These are phyloP conservation scores for Mimumesa dahlbomi DNA, from an alignment of 2,888 invertebrate genomes.

Conservation along the genomic window DNA sequence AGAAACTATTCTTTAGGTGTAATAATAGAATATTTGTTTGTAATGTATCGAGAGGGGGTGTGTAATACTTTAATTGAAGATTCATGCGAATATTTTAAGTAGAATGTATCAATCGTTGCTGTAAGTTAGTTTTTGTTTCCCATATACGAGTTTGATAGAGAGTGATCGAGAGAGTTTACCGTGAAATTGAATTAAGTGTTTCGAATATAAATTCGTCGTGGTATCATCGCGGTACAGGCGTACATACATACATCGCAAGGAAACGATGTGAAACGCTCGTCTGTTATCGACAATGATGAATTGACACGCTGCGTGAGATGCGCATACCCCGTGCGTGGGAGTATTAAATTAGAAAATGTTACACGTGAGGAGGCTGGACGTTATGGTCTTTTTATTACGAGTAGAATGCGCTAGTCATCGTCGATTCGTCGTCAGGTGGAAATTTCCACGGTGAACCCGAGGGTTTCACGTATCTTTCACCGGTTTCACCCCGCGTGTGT, in stretches of 20 bases:
- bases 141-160: not conserved
- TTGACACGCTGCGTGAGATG: conserved; percentile 56
- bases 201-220: conserved; percentile 50
- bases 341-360: conserved; percentile 28
- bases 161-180: not conserved
- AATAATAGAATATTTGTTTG: no score
- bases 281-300: conserved; percentile 74
- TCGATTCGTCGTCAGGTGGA: conserved; percentile 69
- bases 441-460: conserved; percentile 71
- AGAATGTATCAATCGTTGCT: not conserved
- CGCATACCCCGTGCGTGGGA: conserved; percentile 31
- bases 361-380: conserved; percentile 22
- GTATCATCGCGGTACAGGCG: conserved; percentile 40
- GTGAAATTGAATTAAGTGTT: conserved; percentile 37
- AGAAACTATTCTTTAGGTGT: no score
- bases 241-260: no score
- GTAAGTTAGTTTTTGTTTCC: no score
- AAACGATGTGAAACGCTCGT: conserved; percentile 70
- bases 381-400: conserved; percentile 25
- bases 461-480: conserved; percentile 1
- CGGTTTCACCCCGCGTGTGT: not conserved
- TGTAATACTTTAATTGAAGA: no score
- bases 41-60: no score
- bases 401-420: conserved; percentile 27
- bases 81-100: no score